Conservation (phyloP, 2,888 invertebrate species). For the Tiphia femorata region DNA sequence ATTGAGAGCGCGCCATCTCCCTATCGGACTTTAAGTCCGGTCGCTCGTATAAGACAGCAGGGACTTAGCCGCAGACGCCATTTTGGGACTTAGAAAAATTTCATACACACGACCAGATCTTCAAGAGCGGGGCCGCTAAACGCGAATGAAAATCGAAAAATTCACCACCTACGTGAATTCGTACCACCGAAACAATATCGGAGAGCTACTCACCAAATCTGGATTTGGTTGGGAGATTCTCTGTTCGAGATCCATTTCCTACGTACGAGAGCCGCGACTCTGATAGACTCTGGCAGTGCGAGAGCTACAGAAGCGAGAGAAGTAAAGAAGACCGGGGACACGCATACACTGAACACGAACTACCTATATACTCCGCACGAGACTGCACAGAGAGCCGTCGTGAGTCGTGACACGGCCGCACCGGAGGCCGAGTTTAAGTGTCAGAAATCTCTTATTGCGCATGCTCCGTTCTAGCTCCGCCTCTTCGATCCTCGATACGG, state of each 20-base stretch:
- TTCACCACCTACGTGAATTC: constrained; percentile 39
- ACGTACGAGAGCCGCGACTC: constrained; percentile 44
- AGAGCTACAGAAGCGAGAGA: constrained; percentile 26
- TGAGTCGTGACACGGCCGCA: constrained; percentile 48
- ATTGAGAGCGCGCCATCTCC: constrained; percentile 2
- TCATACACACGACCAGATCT: constrained; percentile 67
- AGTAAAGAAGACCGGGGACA: constrained; percentile 36
- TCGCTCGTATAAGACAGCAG: constrained; percentile 57
- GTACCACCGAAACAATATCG: constrained; percentile 16
- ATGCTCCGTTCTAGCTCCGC: constrained; percentile 67
- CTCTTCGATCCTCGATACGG: constrained; percentile 9
- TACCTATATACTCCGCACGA: constrained; percentile 33
- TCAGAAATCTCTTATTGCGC: constrained; percentile 74
- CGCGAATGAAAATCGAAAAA: constrained; percentile 30
- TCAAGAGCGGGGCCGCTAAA: constrained; percentile 71
- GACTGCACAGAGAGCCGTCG: constrained; percentile 32
- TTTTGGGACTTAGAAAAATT: constrained; percentile 87
- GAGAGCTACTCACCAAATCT: constrained; percentile 58
- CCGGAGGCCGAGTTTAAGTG: constrained; percentile 72
- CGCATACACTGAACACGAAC: constrained; percentile 29
- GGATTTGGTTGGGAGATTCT: constrained; percentile 51
- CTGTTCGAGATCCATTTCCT: constrained; percentile 64
- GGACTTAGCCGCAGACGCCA: constrained; percentile 86
- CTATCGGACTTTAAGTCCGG: constrained; percentile 35
- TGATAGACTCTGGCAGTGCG: constrained; percentile 53